Evolutionary conservation across 2,797 vertebrate genomes (phyloP), one percentile per base, ranked within the genome.

Genomic region (Sebastes glaucus): DNA sequence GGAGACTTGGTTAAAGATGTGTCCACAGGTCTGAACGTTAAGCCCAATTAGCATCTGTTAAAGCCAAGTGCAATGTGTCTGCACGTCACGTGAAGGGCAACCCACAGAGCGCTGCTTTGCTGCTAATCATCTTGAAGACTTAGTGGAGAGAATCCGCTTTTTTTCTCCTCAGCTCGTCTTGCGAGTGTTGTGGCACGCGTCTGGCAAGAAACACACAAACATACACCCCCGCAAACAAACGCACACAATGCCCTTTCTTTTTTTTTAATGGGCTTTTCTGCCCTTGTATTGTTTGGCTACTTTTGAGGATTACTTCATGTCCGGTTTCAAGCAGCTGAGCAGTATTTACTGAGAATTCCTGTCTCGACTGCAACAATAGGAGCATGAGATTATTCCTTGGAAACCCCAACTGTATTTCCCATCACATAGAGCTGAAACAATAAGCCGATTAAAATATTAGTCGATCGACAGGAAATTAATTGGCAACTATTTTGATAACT

Each of bases 101-200:
- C 55, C 23, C 72, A 69, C 89, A 89, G 88, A 86, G 85, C 35
- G 6, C 87, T 69, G 87, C 86, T 92, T 90, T 90, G 71, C 87
- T 81, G 52, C 72, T 94, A 94, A 95, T 94, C 83, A 89, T 90
- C 89, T 93, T 90, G 89, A 89, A 75, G 92, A 92, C 91, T 95
- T 94, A 94, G 84, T 7, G 13, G 33, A 18, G 82, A 85, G 85
- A 92, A 94, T 93, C 90, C 46, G 79, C 90, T 92, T 92, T 87
- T 74, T 77, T 74, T 75, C 69, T 64, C 65, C 82, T 89, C 77
- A 77, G 82, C 78, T 71, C 89, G 80, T 83, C 84, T 85, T 60
- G 6, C 33, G 6, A 72, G 61, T 4, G 11, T 55, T 3, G 20
- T 55, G 66, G 83, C 92, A 90, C 78, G n/a, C 55, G 81, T 77